Evolutionary conservation across 2,797 vertebrate species (phyloP).

Genomic region (Scleropages formosus): DNA sequence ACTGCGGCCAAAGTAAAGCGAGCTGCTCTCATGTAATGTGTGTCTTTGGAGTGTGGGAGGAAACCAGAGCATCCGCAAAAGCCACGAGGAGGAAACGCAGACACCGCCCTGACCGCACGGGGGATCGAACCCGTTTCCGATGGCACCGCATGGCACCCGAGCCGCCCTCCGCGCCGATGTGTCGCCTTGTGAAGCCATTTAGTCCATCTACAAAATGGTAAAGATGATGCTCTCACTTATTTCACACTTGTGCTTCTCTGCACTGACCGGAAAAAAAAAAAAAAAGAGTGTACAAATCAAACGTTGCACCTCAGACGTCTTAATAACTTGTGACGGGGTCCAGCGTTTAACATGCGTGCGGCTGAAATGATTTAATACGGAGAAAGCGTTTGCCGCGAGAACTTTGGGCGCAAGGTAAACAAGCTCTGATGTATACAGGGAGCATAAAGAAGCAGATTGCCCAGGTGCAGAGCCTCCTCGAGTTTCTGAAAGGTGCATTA

Average conservation of each 20-base stretch:
- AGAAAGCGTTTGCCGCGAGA: constrained; percentile 28
- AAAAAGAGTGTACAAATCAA: neutral
- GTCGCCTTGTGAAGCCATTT: neutral
- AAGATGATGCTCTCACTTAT: neutral
- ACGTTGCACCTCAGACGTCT: constrained; percentile 9
- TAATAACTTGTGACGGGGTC: neutral
- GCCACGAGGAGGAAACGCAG: too few species aligned
- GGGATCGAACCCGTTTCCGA: too few species aligned
- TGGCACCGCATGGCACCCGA: too few species aligned
- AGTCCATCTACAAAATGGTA: constrained; percentile 3
- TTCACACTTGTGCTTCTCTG: too few species aligned
- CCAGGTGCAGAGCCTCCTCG: constrained; percentile 84
- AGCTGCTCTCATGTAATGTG: too few species aligned
- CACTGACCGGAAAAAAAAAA: constrained; percentile 8
- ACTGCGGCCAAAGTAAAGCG: too few species aligned
- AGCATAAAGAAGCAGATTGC: constrained; percentile 70
- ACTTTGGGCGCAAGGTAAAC: constrained; percentile 56
- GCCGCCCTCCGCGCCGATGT: too few species aligned
- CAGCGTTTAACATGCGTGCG: neutral
- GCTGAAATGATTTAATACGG: constrained; percentile 3
- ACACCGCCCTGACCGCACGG: too few species aligned
- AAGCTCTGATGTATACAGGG: constrained; percentile 62
- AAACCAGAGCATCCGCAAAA: too few species aligned
- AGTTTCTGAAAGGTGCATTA: constrained; percentile 87
- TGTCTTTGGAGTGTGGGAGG: too few species aligned